phyloP scores from a whole-genome alignment of 2,888 invertebrate genomes.

The Torymus texanus region DNA sequence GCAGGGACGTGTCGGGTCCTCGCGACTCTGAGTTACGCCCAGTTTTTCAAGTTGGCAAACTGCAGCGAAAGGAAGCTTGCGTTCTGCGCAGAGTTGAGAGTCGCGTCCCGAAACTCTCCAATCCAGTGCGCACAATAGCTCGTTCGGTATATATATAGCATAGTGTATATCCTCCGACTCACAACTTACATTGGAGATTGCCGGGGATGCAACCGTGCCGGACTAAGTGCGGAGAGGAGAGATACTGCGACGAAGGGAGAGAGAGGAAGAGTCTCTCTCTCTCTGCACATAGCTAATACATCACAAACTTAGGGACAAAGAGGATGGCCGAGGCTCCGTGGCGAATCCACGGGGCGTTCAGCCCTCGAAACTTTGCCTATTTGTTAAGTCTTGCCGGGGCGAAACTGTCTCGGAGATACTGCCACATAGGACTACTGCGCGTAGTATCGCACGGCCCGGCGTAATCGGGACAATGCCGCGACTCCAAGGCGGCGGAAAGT shows the following conservation, averaged over 20 bases:
- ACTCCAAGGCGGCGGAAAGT: constrained; percentile 47
- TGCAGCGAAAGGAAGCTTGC: constrained; percentile 26
- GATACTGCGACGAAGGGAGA: constrained; percentile 56
- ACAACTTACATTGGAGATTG: constrained; percentile 51
- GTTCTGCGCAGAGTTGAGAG: no score
- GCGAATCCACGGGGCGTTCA: constrained; percentile 68
- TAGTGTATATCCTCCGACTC: not conserved
- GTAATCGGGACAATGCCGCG: constrained; percentile 50
- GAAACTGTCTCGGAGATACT: constrained; percentile 53
- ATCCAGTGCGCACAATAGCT: constrained; percentile 17
- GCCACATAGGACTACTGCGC: constrained; percentile 34
- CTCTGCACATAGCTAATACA: constrained; percentile 70
- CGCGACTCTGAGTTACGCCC: not conserved
- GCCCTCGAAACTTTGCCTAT: constrained; percentile 74
- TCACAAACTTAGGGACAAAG: constrained; percentile 74
- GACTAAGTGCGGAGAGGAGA: constrained; percentile 26
- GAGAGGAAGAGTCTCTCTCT: constrained; percentile 35
- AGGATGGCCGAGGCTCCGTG: constrained; percentile 27
- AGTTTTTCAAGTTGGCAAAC: constrained; percentile 13
- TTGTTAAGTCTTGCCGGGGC: constrained; percentile 73
- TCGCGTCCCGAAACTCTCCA: no score
- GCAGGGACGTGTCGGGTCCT: no score
- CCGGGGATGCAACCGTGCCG: constrained; percentile 31
- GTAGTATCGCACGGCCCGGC: not conserved
- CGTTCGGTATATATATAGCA: not conserved